Evolutionary conservation across 1,140 invertebrate genomes (phyloP).

Genomic region (Lordiphosa mommai): DNA sequence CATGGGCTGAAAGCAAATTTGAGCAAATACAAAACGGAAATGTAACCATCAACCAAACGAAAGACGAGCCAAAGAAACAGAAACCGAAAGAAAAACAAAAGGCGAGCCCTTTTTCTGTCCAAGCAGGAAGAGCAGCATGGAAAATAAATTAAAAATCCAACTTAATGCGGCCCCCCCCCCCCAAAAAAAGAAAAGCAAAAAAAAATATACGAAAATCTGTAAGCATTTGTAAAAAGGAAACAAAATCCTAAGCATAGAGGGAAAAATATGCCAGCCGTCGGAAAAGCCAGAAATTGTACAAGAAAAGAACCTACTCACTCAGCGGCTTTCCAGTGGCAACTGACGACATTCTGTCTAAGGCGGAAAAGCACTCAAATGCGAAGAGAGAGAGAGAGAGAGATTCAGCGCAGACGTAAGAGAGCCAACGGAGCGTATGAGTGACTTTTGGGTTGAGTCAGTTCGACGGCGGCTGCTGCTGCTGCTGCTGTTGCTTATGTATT

Average conservation of each 20-base stretch:
- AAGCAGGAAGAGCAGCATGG: slow-evolving; percentile 13
- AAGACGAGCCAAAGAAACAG: slow-evolving; percentile 9
- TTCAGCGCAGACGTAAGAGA: slow-evolving; percentile 26
- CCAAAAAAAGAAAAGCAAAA: slow-evolving; percentile 12
- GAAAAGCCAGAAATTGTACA: slow-evolving; percentile 19
- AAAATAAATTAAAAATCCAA: slow-evolving; percentile 73
- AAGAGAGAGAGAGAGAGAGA: slow-evolving; percentile 13
- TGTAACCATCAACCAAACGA: slow-evolving; percentile 41
- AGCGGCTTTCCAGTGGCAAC: slow-evolving; percentile 44
- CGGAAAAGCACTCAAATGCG: slow-evolving; percentile 37
- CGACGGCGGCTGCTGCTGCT: background rate
- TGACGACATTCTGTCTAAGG: slow-evolving; percentile 63
- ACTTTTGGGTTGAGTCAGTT: slow-evolving; percentile 37
- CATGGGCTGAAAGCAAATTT: slow-evolving; percentile 44
- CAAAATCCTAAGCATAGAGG: slow-evolving; percentile 50
- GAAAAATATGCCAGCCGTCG: slow-evolving; percentile 59
- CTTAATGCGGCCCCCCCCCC: slow-evolving; percentile 42
- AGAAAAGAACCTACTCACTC: slow-evolving; percentile 15
- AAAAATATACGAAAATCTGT: slow-evolving; percentile 56
- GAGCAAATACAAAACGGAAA: slow-evolving; percentile 69
- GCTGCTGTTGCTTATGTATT: slow-evolving; percentile 51
- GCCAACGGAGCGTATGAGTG: slow-evolving; percentile 50
- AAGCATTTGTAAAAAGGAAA: slow-evolving; percentile 62
- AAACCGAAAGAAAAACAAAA: slow-evolving; percentile 2
- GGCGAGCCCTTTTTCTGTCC: slow-evolving; percentile 6